A percentile compares a stretch with the other conserved stretches of the same genome.
Conservation (phyloP, 2,888 invertebrate genomes). For the Eristalis pertinax region DNA sequence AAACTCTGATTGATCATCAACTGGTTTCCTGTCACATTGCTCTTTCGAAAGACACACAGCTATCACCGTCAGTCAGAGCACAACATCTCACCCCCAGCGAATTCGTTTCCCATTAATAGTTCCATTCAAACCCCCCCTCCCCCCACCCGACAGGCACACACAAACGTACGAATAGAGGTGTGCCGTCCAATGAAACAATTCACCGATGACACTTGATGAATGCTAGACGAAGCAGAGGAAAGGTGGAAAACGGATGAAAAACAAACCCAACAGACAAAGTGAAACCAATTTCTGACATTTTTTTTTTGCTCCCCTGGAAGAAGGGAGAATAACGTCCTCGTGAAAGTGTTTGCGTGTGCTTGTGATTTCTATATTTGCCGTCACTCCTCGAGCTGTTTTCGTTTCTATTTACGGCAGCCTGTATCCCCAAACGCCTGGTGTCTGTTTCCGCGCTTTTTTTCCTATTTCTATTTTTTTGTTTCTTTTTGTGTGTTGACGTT, state of each 20-base stretch:
- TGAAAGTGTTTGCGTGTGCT: neutral
- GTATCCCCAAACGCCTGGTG: neutral
- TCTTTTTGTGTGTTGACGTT: conserved; percentile 20
- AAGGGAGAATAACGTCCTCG: neutral
- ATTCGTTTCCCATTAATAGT: conserved; percentile 40
- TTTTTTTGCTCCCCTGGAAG: neutral
- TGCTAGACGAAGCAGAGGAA: neutral
- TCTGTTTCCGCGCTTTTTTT: conserved; percentile 1
- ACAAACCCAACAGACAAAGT: conserved; percentile 18
- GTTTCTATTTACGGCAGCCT: conserved; percentile 24
- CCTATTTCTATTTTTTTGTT: no score
- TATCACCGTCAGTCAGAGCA: neutral
- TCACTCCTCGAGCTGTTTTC: conserved; percentile 18
- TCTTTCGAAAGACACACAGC: neutral
- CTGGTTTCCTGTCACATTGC: neutral
- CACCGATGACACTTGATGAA: conserved; percentile 48
- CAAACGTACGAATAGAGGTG: conserved; percentile 1
- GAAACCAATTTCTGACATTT: conserved; percentile 1
- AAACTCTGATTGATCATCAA: neutral
- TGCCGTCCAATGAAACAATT: conserved; percentile 15
- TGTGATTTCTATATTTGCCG: conserved; percentile 10
- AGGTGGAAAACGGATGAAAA: neutral
- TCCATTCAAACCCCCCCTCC: conserved; percentile 9
- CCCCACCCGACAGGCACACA: neutral
- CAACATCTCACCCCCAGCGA: neutral